Base-by-base conservation (phyloP, 2,888 invertebrate species). In the Hedychridium roseum region DNA sequence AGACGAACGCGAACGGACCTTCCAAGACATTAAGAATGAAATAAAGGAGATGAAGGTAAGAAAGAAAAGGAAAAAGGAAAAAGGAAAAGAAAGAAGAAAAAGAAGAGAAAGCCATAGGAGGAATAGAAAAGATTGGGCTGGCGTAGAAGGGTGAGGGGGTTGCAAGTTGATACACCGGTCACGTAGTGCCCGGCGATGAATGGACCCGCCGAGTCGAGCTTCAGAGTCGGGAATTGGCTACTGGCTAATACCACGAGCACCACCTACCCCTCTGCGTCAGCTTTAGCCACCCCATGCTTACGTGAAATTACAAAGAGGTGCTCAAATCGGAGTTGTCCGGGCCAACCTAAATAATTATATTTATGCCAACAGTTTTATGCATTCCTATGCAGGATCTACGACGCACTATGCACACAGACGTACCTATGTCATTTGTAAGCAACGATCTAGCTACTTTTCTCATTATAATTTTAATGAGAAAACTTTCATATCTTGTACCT, bases 151-250 rank as follows among this genome's bases (percentile, higher is more conserved):
- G 57, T 57, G 66, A 70, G 71, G 62, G 56, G 71, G 70, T n/a
- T n/a, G n/a, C n/a, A n/a, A n/a, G 74, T 78, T 74, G 71, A 74
- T 71, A 78, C 75, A 75, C 77, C 71, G 74, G 77, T 78, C 78
- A 78, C 78, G 78, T 78, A 78, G 71, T 73, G 71, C 73, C 63
- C 74, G 68, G 74, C 77, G 75, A 78, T 77, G 78, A 78, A 78
- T 78, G 78, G 77, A 78, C 74, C 78, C 74, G 73, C 71, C 76
- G 76, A 76, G 73, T 73, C 72, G 73, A 76, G 75, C 72, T 69
- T n/a, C 71, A 62, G 73, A 71, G 73, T 71, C 70, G 71, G 76
- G 76, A 78, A 78, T 78, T 77, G 75, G 78, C 78, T 78, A 77
- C 75, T 66, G 75, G 77, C 75, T 73, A n/a, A 73, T 71, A 74